Evolutionary conservation across 2,888 invertebrate genomes (phyloP).

Genomic region (Torymus tubicola): DNA sequence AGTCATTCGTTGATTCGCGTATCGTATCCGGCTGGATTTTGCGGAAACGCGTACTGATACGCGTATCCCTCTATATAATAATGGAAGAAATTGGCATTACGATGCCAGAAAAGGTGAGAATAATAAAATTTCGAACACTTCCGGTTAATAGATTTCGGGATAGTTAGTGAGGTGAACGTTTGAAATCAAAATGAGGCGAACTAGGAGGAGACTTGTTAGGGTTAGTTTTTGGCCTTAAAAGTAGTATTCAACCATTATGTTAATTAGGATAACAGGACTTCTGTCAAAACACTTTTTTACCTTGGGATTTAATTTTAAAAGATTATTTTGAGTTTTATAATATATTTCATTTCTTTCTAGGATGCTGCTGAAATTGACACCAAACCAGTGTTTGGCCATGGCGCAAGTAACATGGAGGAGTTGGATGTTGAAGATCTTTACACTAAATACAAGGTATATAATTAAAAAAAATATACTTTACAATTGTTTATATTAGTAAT

Average conservation of each 20-base stretch:
- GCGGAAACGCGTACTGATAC: constrained; percentile 11
- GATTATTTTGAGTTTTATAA: not conserved
- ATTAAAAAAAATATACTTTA: not conserved
- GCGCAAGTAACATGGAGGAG: constrained; percentile 86
- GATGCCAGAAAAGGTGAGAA: constrained; percentile 86
- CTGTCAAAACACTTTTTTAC: not conserved
- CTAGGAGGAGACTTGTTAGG: too few species aligned
- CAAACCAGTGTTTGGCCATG: constrained; percentile 83
- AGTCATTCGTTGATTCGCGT: constrained; percentile 72
- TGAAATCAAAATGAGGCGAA: not conserved
- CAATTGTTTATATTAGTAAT: not conserved
- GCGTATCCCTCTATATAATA: constrained; percentile 61
- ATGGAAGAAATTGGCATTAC: constrained; percentile 92
- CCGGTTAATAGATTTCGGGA: not conserved
- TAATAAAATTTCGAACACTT: not conserved
- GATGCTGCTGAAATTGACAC: constrained; percentile 82
- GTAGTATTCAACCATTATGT: not conserved
- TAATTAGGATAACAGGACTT: too few species aligned
- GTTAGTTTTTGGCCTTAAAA: constrained; percentile 22
- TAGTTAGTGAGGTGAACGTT: not conserved
- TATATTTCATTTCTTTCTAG: constrained; percentile 71
- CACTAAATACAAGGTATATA: constrained; percentile 92
- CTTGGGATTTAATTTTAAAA: not conserved
- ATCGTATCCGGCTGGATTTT: constrained; percentile 12
- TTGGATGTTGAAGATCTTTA: constrained; percentile 95